Base-by-base conservation (phyloP, 2,888 invertebrate genomes). In the Ptilodon capucinus region DNA sequence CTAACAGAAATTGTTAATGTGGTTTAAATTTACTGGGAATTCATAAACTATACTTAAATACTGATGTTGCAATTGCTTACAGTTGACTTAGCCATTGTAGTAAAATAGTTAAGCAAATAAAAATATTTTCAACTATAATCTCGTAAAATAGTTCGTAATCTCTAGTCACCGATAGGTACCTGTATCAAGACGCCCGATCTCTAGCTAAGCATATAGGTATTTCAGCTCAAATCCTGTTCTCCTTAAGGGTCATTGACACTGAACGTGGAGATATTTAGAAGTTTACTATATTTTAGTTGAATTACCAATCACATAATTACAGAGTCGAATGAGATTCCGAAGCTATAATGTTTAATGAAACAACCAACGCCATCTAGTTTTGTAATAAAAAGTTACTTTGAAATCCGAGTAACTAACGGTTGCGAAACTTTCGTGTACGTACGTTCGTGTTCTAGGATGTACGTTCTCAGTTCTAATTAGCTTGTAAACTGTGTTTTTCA, bases 321-420 rank as follows among this genome's bases (percentile, higher is more conserved):
- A n/a, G 2, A 5, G 7, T 2, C 11, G 11, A 25, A 25, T 8
- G n/a, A n/a, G n/a, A 28, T n/a, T n/a, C n/a, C n/a, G n/a, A n/a
- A n/a, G 23, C 8, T 23, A 23, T 6, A 23, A 23, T 8, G 4
- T 23, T 23, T 14, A 13, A 14, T 30, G 30, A 14, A 13, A 19
- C 38, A n/a, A 38, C 19, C 19, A 71, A 50, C 73, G 75, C 76
- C 76, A 76, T 72, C 76, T 76, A 61, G 56, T 58, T 44, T 4
- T 14, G 48, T 38, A 50, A 46, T 54, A 49, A 50, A 42, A 35
- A 14, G 5, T 14, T 14, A 2, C 11, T n/a, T 28, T 8, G 28
- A n/a, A 28, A n/a, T 28, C 1, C 28, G 0, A 28, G 28, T 28
- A n/a, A 34, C 14, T 34, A 34, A 17, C 34, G 11, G 21, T 21